These are phyloP conservation scores for Gobius niger DNA, from an alignment of 2,113 vertebrate species.

Conservation along the genomic window DNA sequence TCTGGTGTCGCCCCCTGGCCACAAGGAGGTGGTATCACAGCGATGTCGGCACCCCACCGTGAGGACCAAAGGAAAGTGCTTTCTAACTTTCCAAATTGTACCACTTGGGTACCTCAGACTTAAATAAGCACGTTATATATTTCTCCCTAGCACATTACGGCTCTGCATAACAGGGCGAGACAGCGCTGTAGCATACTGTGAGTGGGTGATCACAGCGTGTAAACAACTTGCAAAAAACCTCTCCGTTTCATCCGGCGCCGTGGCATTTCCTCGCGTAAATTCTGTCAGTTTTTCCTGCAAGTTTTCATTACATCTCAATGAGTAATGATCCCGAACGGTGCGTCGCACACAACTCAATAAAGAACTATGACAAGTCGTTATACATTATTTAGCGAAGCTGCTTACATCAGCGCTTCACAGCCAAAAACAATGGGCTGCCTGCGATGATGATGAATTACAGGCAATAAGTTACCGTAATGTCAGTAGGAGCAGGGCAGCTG, in stretches of 20 bases:
- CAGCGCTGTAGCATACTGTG: slow-evolving; percentile 36
- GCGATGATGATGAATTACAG: slow-evolving; percentile 21
- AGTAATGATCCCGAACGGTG: slow-evolving; percentile 48
- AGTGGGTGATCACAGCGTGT: slow-evolving; percentile 22
- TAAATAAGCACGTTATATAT: neutral
- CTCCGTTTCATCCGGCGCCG: slow-evolving; percentile 30
- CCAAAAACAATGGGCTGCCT: neutral
- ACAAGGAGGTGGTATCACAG: no score
- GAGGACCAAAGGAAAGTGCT: no score
- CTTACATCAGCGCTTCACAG: slow-evolving; percentile 50
- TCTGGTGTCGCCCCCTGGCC: no score
- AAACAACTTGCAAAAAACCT: neutral
- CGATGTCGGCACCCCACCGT: no score
- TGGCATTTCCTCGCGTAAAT: slow-evolving; percentile 31
- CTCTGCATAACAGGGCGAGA: slow-evolving; percentile 10
- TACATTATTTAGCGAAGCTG: slow-evolving; percentile 46
- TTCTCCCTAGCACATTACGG: neutral
- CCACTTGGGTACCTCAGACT: neutral
- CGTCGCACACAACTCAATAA: slow-evolving; percentile 49
- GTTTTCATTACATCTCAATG: slow-evolving; percentile 19
- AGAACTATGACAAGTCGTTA: slow-evolving; percentile 23
- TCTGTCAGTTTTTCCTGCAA: slow-evolving; percentile 11
- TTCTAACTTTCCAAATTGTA: neutral
- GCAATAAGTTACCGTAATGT: slow-evolving; percentile 27
- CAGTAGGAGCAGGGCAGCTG: slow-evolving; percentile 12